Evolutionary conservation across 53 echinoderm and acorn worm genomes (phyloP), one percentile per base, ranked within the genome.

Genomic region (Apostichopus leukothele): DNA sequence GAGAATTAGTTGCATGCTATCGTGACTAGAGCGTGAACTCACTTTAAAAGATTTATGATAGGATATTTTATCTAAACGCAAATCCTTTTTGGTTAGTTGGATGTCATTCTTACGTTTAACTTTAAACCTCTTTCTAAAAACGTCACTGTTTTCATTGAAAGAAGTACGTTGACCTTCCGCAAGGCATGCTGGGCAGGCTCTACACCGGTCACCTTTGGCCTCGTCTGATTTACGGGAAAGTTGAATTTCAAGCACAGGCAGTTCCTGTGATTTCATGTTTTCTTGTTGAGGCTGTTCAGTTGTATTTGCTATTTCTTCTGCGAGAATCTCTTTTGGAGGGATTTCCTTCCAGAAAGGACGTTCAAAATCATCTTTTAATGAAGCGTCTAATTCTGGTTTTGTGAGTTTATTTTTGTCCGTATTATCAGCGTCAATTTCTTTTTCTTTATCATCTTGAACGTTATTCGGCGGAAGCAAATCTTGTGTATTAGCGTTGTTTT

Each of bases 41-140:
- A 94, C 90, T 53, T 88, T 92, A 51, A 90, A 94, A 53, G 89
- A 75, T 75, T 90, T 79, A 53, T 94, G 92, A 55, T 94, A 94
- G 3, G 88, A 74, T 52, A 90, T 22, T 22, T 92, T 90, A 5
- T 87, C 90, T 7, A 87, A 52, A 53, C 7, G 79, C 52, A 79
- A 61, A 19, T 80, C 52, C 1, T 87, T 87, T 50, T 71, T 75
- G 73, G 76, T 79, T 21, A 92, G 53, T 57, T 26, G 67, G 39
- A 61, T 51, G 79, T 59, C 13, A 54, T 76, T 51, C 51, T 12
- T 76, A n/a, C 60, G 52, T 79, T 75, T 10, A 22, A 2, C n/a
- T 51, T 75, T n/a, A 1, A 53, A 8, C 75, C n/a, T 75, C 7
- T 75, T 53, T 75, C 75, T 75, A 1, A 75, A 88, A 88, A 9